Evolutionary conservation across 2,797 vertebrate genomes (phyloP).

Genomic region (Sylvia borin): DNA sequence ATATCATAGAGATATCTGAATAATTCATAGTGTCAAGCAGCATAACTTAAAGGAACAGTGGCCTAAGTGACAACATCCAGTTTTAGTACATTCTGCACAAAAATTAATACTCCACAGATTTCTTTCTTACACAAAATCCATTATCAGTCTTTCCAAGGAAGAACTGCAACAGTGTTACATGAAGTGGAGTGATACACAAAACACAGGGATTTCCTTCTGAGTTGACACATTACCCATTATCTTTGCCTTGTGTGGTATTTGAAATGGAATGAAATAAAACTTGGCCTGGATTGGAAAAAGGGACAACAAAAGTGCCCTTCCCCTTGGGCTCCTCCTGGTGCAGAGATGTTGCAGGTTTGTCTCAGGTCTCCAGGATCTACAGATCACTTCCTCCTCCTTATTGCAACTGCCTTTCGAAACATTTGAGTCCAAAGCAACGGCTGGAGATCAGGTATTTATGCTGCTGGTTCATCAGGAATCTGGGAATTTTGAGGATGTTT

Average conservation of each 20-base stretch:
- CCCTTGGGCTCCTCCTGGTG: neutral
- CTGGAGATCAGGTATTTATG: neutral
- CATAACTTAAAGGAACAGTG: slow-evolving; percentile 43
- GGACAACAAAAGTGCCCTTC: neutral
- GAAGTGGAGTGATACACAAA: neutral
- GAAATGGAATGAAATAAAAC: neutral
- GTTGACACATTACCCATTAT: neutral
- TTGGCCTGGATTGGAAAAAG: neutral
- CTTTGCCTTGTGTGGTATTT: neutral
- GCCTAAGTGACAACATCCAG: neutral
- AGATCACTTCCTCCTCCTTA: neutral
- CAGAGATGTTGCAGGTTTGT: neutral
- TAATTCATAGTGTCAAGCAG: slow-evolving; percentile 65
- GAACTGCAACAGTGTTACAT: neutral
- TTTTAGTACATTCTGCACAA: neutral
- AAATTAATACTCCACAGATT: neutral
- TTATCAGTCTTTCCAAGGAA: neutral
- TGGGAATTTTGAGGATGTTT: neutral
- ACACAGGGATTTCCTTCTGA: accelerated
- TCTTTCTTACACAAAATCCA: neutral
- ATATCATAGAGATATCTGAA: slow-evolving; percentile 58
- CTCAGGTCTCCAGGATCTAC: neutral
- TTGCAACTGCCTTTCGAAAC: neutral
- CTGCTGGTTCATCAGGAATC: neutral
- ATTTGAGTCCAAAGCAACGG: neutral